A percentile compares a stretch with the other conserved stretches of the same genome.
Evolutionary conservation across 2,888 invertebrate species (phyloP).

Genomic region (Oscheius onirici): DNA sequence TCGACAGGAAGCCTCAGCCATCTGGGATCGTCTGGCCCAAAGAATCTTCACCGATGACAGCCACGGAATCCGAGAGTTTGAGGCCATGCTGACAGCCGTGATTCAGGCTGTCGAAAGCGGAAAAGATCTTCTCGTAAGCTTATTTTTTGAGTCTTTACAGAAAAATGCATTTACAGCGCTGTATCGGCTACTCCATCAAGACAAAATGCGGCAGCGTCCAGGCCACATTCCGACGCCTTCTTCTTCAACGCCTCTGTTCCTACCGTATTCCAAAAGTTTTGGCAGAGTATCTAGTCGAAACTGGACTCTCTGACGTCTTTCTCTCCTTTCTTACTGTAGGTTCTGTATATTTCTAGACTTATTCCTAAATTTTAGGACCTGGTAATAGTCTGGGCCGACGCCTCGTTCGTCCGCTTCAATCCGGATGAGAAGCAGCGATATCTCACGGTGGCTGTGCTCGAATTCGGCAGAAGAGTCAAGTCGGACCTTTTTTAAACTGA

Average conservation of each 20-base stretch:
- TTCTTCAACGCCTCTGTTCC: conserved; percentile 23
- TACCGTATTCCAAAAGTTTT: conserved; percentile 9
- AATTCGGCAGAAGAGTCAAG: conserved; percentile 15
- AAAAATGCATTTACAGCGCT: conserved; percentile 24
- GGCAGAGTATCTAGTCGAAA: not conserved
- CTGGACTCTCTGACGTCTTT: conserved; percentile 3
- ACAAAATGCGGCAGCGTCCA: not conserved
- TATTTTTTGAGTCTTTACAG: not conserved
- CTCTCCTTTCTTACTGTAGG: not conserved
- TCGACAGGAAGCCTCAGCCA: not conserved
- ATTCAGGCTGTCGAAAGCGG: not conserved
- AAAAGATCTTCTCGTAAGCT: not conserved
- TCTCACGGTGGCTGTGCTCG: conserved; percentile 18
- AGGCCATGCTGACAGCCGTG: conserved; percentile 23
- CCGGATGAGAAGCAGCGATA: conserved; percentile 19
- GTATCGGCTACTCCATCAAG: conserved; percentile 20
- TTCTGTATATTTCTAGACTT: not conserved
- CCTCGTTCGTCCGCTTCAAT: conserved; percentile 1
- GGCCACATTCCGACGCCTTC: not conserved
- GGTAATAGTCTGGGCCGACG: conserved; percentile 12
- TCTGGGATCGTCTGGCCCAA: conserved; percentile 38
- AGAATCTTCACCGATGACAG: conserved; percentile 38
- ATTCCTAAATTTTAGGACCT: conserved; percentile 10
- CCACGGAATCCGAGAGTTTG: conserved; percentile 32
- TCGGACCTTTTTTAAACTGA: not conserved